phyloP scores from a whole-genome alignment of 1,140 invertebrate genomes.

The Dolichoris vasculosae region DNA sequence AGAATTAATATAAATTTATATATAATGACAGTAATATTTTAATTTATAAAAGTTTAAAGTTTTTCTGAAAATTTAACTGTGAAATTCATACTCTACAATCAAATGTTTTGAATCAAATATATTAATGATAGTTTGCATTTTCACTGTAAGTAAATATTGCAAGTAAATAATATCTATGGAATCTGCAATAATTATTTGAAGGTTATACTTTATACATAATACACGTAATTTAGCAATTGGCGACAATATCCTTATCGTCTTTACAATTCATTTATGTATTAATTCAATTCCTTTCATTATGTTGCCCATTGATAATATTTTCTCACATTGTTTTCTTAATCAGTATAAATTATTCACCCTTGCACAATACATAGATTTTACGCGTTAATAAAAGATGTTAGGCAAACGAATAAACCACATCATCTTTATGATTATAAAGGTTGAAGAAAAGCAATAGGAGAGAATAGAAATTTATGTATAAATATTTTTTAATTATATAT shows the following conservation, averaged over 20 bases:
- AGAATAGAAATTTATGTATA: not conserved
- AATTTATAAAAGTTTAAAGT: no score
- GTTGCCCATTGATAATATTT: not conserved
- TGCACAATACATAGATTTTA: not conserved
- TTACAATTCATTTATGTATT: not conserved
- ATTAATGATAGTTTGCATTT: no score
- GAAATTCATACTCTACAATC: no score
- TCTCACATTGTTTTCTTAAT: not conserved
- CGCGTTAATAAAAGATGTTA: constrained; percentile 45
- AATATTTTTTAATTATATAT: no score
- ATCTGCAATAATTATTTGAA: not conserved
- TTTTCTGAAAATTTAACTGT: no score
- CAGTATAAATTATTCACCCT: constrained; percentile 40
- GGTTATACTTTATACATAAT: not conserved
- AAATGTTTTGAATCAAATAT: no score
- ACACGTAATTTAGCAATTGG: not conserved
- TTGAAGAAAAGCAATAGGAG: not conserved
- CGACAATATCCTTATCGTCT: not conserved
- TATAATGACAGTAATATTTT: no score
- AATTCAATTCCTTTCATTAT: not conserved
- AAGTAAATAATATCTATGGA: no score
- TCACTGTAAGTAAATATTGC: no score
- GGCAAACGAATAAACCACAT: constrained; percentile 28
- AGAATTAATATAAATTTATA: no score
- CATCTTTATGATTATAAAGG: no score